Percentiles rank a stretch among this genome's conserved stretches.
Conservation (phyloP, 2,888 invertebrate species). For the Himalopsyche tibetana region DNA sequence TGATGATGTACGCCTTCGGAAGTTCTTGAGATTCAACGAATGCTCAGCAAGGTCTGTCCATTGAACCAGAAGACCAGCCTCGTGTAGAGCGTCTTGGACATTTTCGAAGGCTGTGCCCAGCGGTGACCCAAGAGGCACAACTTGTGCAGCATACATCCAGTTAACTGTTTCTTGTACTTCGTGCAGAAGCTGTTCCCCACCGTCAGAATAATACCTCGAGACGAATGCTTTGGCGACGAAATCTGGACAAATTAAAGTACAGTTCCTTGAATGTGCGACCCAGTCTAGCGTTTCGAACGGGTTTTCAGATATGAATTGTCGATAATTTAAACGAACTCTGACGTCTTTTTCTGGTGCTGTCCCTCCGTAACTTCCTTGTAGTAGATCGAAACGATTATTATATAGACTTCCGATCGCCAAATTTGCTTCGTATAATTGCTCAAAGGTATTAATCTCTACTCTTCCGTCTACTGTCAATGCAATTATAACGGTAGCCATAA, state of each 20-base stretch:
- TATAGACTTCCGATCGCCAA: slow-evolving; percentile 44
- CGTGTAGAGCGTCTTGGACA: slow-evolving; percentile 46
- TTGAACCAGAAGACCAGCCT: slow-evolving; percentile 54
- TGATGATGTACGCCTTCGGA: background rate
- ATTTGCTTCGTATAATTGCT: slow-evolving; percentile 52
- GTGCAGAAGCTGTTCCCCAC: slow-evolving; percentile 54
- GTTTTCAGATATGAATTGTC: slow-evolving; percentile 44
- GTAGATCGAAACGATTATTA: background rate
- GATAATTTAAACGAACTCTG: slow-evolving; percentile 46
- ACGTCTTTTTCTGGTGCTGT: slow-evolving; percentile 20
- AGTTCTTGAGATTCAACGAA: background rate
- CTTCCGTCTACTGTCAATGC: slow-evolving; percentile 33
- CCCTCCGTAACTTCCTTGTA: slow-evolving; percentile 3
- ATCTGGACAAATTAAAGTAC: slow-evolving; percentile 52
- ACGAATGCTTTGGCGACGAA: slow-evolving; percentile 45
- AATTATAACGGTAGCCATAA: slow-evolving; percentile 49
- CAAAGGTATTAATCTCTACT: slow-evolving; percentile 51
- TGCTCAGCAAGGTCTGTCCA: slow-evolving; percentile 39
- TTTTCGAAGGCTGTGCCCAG: slow-evolving; percentile 46
- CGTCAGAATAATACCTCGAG: slow-evolving; percentile 23
- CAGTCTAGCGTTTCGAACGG: background rate
- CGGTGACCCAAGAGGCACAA: slow-evolving; percentile 53
- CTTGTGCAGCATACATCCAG: slow-evolving; percentile 51
- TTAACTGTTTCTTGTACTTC: slow-evolving; percentile 55
- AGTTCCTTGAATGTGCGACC: slow-evolving; percentile 41